Percentiles rank a stretch among this genome's conserved stretches.
Evolutionary conservation across 2,888 invertebrate genomes (phyloP).

Genomic region (Timema podura): DNA sequence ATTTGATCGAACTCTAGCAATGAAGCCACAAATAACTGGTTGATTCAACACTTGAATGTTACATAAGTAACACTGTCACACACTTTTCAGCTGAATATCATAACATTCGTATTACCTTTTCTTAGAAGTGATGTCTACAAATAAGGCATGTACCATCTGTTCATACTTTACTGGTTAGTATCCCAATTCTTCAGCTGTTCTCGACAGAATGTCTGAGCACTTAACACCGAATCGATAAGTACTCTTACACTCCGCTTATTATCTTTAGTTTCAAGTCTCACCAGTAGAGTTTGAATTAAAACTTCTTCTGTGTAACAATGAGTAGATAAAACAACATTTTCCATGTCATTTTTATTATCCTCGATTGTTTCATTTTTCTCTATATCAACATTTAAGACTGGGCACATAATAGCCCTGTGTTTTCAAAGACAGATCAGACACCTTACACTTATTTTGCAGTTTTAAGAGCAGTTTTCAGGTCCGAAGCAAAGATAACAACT

Average conservation of each 20-base stretch:
- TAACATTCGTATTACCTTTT: neutral
- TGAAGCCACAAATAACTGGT: neutral
- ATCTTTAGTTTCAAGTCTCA: neutral
- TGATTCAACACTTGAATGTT: neutral
- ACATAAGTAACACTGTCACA: neutral
- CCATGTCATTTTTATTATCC: neutral
- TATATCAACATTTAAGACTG: neutral
- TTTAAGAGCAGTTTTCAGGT: neutral
- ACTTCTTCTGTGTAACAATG: neutral
- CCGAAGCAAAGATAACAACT: neutral
- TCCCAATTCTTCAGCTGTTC: neutral
- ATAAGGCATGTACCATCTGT: neutral
- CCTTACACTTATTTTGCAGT: neutral
- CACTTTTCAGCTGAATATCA: neutral
- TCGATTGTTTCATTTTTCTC: neutral
- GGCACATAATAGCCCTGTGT: neutral
- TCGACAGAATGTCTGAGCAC: neutral
- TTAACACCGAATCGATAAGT: neutral
- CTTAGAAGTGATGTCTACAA: neutral
- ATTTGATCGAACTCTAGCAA: neutral
- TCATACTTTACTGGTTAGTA: neutral
- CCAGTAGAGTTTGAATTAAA: neutral
- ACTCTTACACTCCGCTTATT: neutral
- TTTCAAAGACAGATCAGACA: neutral
- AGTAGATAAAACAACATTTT: neutral